Conservation (phyloP, 2,797 vertebrate species). For the Sebastolobus altivelis region DNA sequence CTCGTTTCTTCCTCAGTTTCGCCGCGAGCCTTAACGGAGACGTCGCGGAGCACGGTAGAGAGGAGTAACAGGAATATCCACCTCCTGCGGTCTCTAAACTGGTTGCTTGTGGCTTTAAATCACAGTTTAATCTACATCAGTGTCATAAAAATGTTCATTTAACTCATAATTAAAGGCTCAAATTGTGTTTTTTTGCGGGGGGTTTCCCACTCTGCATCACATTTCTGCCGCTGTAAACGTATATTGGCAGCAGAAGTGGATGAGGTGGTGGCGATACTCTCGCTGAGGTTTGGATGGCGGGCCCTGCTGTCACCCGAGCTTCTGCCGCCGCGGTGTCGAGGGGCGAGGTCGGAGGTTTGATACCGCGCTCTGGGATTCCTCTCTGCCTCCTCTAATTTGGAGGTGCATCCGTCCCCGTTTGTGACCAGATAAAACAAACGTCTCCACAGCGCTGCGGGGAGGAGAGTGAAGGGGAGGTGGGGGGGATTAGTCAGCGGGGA, state of each 20-base stretch:
- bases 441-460: slow-evolving; percentile 9
- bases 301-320: slow-evolving; percentile 27
- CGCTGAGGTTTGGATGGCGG: slow-evolving; percentile 34
- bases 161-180: slow-evolving; percentile 1
- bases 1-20: no score
- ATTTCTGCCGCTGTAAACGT: not conserved
- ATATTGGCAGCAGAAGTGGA: not conserved
- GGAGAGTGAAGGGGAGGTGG: not conserved
- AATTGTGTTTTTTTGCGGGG: slow-evolving; percentile 4
- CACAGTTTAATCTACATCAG: not conserved
- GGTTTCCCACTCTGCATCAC: not conserved
- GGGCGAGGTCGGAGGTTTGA: slow-evolving; percentile 42
- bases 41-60: no score
- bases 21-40: no score
- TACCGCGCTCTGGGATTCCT: slow-evolving; percentile 19
- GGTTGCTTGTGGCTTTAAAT: not conserved
- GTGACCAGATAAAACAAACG: slow-evolving; percentile 43
- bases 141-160: not conserved
- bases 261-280: slow-evolving; percentile 27
- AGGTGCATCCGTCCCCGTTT: slow-evolving; percentile 38
- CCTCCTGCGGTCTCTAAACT: no score
- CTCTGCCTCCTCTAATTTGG: slow-evolving; percentile 45
- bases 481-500: slow-evolving; percentile 32
- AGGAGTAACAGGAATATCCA: no score
- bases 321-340: not conserved